These are phyloP conservation scores for Argya squamiceps DNA, from an alignment of 2,797 vertebrate species.

Conservation along the genomic window DNA sequence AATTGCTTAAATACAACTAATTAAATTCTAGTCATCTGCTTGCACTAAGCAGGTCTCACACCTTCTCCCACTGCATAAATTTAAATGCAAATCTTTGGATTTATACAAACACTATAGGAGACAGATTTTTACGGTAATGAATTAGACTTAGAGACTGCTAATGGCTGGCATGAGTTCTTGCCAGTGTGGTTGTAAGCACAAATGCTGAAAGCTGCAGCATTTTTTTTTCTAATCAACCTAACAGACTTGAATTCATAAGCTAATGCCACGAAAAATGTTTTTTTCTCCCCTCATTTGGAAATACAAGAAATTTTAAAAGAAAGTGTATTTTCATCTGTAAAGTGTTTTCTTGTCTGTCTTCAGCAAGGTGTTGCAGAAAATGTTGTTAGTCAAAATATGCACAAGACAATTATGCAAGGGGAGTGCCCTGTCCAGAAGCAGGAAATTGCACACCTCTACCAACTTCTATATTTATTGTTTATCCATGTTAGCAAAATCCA, in stretches of 20 bases:
- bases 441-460: not conserved
- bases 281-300: not conserved
- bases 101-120: not conserved
- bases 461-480: not conserved
- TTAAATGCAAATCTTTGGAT: slow-evolving; percentile 32
- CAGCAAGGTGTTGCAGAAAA: not conserved
- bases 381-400: not conserved
- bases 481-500: not conserved
- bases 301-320: not conserved
- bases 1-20: slow-evolving; percentile 13
- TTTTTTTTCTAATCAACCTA: not conserved
- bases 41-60: not conserved
- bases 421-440: not conserved
- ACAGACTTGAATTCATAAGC: not conserved
- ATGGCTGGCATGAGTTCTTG: not conserved
- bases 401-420: not conserved
- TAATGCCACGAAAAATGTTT: not conserved
- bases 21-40: slow-evolving; percentile 42
- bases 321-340: not conserved
- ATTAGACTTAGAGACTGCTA: not conserved
- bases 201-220: not conserved
- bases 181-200: not conserved
- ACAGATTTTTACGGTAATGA: slow-evolving; percentile 10
- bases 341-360: not conserved
- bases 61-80: slow-evolving; percentile 37